A percentile compares a stretch with the other conserved stretches of the same genome.
Conservation (phyloP, 2,797 vertebrate species). For the Macropodus opercularis region DNA sequence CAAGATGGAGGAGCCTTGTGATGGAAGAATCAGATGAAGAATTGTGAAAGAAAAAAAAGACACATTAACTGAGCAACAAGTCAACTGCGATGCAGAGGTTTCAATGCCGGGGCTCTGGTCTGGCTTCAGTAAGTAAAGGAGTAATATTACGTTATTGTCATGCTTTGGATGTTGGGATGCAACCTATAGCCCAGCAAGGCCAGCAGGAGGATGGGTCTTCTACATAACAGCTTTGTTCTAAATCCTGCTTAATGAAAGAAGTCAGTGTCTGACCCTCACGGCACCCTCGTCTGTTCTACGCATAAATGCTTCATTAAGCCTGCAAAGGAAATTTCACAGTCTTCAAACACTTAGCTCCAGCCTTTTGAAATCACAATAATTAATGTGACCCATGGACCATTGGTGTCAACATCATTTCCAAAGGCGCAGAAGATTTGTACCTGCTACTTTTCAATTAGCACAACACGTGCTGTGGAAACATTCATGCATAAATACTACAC, state of each 20-base stretch:
- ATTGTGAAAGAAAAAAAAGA: slow-evolving; percentile 28
- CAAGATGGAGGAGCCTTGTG: slow-evolving; percentile 54
- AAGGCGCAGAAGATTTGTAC: slow-evolving; percentile 5
- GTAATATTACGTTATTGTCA: not conserved
- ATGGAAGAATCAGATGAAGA: slow-evolving; percentile 48
- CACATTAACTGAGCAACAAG: slow-evolving; percentile 38
- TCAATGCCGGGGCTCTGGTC: slow-evolving; percentile 11
- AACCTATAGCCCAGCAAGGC: not conserved
- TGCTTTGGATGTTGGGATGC: not conserved
- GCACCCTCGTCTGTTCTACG: slow-evolving; percentile 17
- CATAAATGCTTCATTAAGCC: slow-evolving; percentile 40
- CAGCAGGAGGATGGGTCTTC: not conserved
- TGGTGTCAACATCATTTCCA: slow-evolving; percentile 33
- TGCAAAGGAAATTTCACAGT: slow-evolving; percentile 20
- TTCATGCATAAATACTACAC: not conserved
- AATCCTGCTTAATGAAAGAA: slow-evolving; percentile 35
- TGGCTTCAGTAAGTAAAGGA: no score
- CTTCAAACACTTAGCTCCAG: slow-evolving; percentile 24
- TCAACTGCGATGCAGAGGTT: slow-evolving; percentile 36
- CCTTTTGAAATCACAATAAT: slow-evolving; percentile 37
- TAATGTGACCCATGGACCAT: slow-evolving; percentile 20
- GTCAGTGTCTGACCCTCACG: slow-evolving; percentile 28
- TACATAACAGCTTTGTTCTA: slow-evolving; percentile 33
- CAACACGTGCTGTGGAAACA: not conserved
- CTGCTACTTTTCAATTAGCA: slow-evolving; percentile 12